Conservation (phyloP, 2,888 invertebrate species). For the Junonia oenone region DNA sequence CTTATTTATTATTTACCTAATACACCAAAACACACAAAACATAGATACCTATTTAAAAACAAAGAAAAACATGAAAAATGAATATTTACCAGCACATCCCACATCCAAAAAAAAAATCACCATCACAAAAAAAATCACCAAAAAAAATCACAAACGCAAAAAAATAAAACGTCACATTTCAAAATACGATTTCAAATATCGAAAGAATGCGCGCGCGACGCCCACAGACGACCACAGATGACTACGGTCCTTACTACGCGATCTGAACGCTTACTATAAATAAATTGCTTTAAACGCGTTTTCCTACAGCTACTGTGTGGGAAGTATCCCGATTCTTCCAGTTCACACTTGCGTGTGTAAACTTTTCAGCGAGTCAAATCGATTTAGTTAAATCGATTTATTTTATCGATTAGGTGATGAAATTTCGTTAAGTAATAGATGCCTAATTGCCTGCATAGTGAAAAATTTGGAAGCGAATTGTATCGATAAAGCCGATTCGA, state of each 20-base stretch:
- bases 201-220: slow-evolving; percentile 55
- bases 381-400: not conserved
- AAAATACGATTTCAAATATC: slow-evolving; percentile 33
- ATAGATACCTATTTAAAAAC: too few species aligned
- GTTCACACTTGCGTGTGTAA: not conserved
- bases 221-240: slow-evolving; percentile 38
- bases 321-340: slow-evolving; percentile 23
- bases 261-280: slow-evolving; percentile 55
- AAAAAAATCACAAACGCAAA: not conserved
- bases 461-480: too few species aligned
- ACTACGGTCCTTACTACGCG: slow-evolving; percentile 47
- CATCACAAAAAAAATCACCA: not conserved
- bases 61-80: too few species aligned
- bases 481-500: too few species aligned
- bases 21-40: not conserved
- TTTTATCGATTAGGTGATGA: too few species aligned
- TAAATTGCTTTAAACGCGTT: slow-evolving; percentile 43
- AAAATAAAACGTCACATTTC: slow-evolving; percentile 29
- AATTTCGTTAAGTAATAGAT: too few species aligned
- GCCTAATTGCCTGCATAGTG: too few species aligned
- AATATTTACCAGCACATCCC: not conserved
- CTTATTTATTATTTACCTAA: too few species aligned
- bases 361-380: slow-evolving; percentile 2
- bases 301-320: slow-evolving; percentile 29
- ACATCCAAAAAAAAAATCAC: not conserved